Conservation (phyloP, 2,113 vertebrate genomes). For the Gnathonemus echidnorhynchus region DNA sequence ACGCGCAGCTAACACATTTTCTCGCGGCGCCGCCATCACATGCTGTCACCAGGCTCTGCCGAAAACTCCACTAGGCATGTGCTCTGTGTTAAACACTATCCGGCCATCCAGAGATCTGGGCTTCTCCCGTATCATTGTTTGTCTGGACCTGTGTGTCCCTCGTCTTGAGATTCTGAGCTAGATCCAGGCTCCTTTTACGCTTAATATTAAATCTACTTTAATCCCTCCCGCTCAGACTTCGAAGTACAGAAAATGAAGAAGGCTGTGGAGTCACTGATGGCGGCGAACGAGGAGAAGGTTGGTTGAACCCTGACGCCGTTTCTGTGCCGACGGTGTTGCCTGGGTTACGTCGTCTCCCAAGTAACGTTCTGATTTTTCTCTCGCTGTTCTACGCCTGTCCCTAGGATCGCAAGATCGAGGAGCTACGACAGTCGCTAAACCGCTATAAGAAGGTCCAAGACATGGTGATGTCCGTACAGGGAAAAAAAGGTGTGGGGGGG, state of each 20-base stretch:
- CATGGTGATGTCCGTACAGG: conserved; percentile 76
- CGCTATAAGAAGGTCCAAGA: conserved; percentile 94
- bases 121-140: neutral
- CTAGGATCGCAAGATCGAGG: conserved; percentile 93
- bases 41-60: neutral
- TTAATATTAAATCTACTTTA: neutral
- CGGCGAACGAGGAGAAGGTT: conserved; percentile 72
- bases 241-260: conserved; percentile 81
- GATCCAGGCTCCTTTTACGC: neutral
- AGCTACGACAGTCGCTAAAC: conserved; percentile 80
- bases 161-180: neutral
- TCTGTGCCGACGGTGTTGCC: neutral
- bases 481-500: conserved; percentile 70
- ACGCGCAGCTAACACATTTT: neutral
- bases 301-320: too few species aligned
- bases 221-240: conserved; percentile 64
- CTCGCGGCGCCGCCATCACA: neutral
- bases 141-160: neutral
- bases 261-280: conserved; percentile 71
- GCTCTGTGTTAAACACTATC: neutral
- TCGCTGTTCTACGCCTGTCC: neutral
- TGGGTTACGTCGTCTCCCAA: neutral
- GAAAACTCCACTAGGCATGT: neutral
- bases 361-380: neutral
- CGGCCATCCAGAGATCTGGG: neutral